Conservation (phyloP, 2,888 invertebrate genomes). For the Leptinotarsa haldemani region DNA sequence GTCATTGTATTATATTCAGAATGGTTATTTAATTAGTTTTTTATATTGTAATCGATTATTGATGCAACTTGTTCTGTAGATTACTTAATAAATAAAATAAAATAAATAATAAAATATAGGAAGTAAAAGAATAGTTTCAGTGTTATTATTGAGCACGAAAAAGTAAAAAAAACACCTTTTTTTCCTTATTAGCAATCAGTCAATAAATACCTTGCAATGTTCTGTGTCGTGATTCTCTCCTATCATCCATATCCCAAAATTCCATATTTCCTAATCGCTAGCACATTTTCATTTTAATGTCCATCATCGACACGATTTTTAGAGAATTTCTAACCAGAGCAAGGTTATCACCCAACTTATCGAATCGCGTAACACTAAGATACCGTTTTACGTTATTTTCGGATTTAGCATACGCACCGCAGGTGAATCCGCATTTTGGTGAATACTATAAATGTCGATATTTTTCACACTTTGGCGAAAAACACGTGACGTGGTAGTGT, state of each 20-base stretch:
- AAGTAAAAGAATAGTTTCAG: too few relatives aligned
- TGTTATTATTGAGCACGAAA: too few relatives aligned
- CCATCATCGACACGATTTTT: neutral
- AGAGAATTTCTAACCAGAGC: neutral
- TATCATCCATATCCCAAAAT: conserved; percentile 64
- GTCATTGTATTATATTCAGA: too few relatives aligned
- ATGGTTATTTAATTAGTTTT: too few relatives aligned
- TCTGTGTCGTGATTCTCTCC: conserved; percentile 58
- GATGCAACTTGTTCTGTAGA: too few relatives aligned
- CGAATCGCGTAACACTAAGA: neutral
- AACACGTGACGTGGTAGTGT: neutral
- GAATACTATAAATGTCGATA: neutral
- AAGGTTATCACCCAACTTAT: conserved; percentile 13
- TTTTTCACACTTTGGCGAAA: neutral
- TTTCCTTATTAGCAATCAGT: neutral
- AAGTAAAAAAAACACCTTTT: too few relatives aligned
- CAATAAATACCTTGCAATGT: conserved; percentile 51
- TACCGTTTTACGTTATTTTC: neutral
- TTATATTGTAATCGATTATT: too few relatives aligned
- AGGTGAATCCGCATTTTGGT: neutral
- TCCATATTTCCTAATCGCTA: conserved; percentile 59
- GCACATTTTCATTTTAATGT: conserved; percentile 34
- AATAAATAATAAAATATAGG: too few relatives aligned
- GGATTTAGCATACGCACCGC: neutral
- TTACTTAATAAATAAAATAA: too few relatives aligned